A percentile compares a stretch with the other conserved stretches of the same genome.
phyloP scores from a whole-genome alignment of 2,888 invertebrate species.

The Octodonta nipae region DNA sequence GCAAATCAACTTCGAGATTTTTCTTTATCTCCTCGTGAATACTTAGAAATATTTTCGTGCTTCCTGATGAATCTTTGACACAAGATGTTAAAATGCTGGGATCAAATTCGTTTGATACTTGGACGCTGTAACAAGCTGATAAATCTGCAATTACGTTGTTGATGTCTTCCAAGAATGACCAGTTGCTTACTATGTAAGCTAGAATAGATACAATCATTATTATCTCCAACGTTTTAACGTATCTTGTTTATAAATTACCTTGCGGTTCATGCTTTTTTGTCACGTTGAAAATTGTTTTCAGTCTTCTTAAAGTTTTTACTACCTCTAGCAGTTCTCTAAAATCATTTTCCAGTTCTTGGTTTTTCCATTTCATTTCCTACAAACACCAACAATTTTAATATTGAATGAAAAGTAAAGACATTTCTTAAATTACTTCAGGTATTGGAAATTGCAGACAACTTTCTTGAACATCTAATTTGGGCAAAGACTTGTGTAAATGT shows the following conservation, averaged over 20 bases:
- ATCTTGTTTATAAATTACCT: slow-evolving; percentile 19
- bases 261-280: slow-evolving; percentile 27
- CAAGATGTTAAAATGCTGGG: slow-evolving; percentile 5
- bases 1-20: slow-evolving; percentile 22
- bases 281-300: slow-evolving; percentile 32
- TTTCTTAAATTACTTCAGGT: too few species aligned
- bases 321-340: slow-evolving; percentile 26
- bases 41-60: slow-evolving; percentile 22
- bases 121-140: slow-evolving; percentile 19
- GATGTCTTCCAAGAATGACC: slow-evolving; percentile 4
- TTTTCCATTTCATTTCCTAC: slow-evolving; percentile 21
- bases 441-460: too few species aligned
- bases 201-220: slow-evolving; percentile 5
- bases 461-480: slow-evolving; percentile 34
- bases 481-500: slow-evolving; percentile 86
- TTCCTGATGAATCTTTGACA: slow-evolving; percentile 23
- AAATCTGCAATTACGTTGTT: slow-evolving; percentile 24
- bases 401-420: slow-evolving; percentile 1
- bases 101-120: slow-evolving; percentile 5
- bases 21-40: slow-evolving; percentile 26
- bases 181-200: slow-evolving; percentile 7
- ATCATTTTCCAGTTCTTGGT: slow-evolving; percentile 25
- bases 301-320: slow-evolving; percentile 27
- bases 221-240: not conserved
- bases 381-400: slow-evolving; percentile 3